phyloP scores from a whole-genome alignment of 2,113 vertebrate genomes.

The Chinchilla lanigera region DNA sequence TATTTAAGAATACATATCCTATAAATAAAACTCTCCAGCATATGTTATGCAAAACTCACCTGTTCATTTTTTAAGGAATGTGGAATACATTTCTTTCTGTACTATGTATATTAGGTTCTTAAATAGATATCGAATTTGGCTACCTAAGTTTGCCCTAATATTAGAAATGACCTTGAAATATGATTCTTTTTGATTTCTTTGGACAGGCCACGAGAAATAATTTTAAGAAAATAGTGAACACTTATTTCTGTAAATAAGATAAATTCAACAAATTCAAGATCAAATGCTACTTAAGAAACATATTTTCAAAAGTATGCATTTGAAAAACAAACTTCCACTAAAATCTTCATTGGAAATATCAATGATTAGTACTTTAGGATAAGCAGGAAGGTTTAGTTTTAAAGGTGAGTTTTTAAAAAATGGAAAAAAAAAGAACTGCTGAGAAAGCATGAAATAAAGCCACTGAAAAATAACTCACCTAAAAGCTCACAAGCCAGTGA shows the following conservation, averaged over 20 bases:
- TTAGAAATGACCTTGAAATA: neutral
- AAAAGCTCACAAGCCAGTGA: conserved; percentile 45
- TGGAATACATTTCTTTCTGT: neutral
- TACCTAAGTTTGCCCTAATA: neutral
- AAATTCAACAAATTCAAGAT: neutral
- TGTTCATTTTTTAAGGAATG: neutral
- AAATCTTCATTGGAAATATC: neutral
- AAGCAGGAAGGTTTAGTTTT: conserved; percentile 14
- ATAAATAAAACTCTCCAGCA: neutral
- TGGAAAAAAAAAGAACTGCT: neutral
- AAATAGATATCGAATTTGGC: neutral
- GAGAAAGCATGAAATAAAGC: conserved; percentile 47
- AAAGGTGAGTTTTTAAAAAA: neutral
- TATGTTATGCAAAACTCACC: neutral
- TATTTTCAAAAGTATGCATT: neutral
- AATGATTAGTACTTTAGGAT: neutral
- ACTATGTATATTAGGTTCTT: neutral
- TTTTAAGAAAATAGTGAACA: neutral
- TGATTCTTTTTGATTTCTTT: neutral
- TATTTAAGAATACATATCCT: neutral
- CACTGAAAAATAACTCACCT: conserved; percentile 69
- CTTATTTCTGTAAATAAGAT: neutral
- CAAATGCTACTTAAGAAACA: neutral
- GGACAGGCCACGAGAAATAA: neutral
- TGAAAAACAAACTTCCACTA: neutral